Conservation (phyloP, 2,113 vertebrate genomes). For the Pollachius pollachius region DNA sequence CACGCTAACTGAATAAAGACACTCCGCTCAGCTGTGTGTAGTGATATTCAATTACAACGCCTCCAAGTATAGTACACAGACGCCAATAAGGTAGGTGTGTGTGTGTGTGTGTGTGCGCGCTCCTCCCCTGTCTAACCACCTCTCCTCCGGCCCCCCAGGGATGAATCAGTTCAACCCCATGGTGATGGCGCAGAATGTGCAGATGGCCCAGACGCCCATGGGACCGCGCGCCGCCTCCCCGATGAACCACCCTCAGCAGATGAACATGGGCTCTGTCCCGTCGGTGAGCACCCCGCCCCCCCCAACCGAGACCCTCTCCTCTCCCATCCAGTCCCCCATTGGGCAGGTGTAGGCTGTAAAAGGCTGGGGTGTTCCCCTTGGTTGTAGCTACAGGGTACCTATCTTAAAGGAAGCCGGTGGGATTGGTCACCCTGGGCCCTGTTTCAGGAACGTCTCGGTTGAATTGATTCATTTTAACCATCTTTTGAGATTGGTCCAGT, state of each 20-base stretch:
- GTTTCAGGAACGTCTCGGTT: too few relatives aligned
- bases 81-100: conserved; percentile 21
- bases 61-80: conserved; percentile 26
- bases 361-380: not conserved
- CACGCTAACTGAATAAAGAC: too few relatives aligned
- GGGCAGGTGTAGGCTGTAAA: not conserved
- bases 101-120: not conserved
- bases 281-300: conserved; percentile 68
- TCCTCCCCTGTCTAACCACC: too few relatives aligned
- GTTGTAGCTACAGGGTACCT: too few relatives aligned
- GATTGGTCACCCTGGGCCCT: too few relatives aligned
- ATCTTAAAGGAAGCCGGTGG: too few relatives aligned
- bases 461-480: too few relatives aligned
- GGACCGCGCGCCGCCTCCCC: conserved; percentile 88
- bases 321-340: not conserved
- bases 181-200: conserved; percentile 86
- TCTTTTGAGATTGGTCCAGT: too few relatives aligned
- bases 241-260: conserved; percentile 90
- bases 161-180: conserved; percentile 93
- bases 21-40: too few relatives aligned
- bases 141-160: conserved; percentile 66
- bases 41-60: conserved; percentile 54
- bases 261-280: conserved; percentile 89
- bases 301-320: not conserved
- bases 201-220: conserved; percentile 87